Percentiles rank a stretch among this genome's conserved stretches.
phyloP scores from a whole-genome alignment of 2,888 invertebrate genomes.

The Tridacna crocea region DNA sequence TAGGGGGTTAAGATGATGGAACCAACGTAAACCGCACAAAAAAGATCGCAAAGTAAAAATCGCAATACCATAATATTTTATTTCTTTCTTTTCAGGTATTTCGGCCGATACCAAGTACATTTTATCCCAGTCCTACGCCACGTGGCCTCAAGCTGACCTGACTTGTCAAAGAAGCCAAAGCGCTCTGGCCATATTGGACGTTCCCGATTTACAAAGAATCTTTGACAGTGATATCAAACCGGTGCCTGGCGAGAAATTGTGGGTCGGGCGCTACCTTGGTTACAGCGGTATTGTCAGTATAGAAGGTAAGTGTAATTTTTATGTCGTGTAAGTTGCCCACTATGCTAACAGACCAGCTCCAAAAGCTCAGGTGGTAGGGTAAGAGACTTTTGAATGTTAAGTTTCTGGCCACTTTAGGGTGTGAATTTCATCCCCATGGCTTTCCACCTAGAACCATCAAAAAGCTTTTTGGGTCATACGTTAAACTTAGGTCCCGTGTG shows the following conservation, averaged over 20 bases:
- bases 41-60: too few relatives aligned
- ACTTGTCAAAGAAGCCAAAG: conserved; percentile 40
- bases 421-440: too few relatives aligned
- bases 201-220: conserved; percentile 22
- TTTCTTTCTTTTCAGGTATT: conserved; percentile 18
- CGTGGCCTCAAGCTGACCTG: conserved; percentile 35
- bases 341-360: too few relatives aligned
- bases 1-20: too few relatives aligned
- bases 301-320: conserved; percentile 41
- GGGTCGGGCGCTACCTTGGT: conserved; percentile 57
- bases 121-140: conserved; percentile 31
- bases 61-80: too few relatives aligned
- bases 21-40: too few relatives aligned
- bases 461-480: too few relatives aligned
- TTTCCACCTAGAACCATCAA: too few relatives aligned
- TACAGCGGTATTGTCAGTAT: conserved; percentile 45
- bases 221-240: conserved; percentile 42
- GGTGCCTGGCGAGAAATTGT: conserved; percentile 40
- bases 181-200: conserved; percentile 48
- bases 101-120: conserved; percentile 33
- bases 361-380: too few relatives aligned
- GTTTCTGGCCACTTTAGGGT: too few relatives aligned
- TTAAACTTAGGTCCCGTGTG: too few relatives aligned
- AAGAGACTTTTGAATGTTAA: too few relatives aligned
- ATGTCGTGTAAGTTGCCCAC: background rate